A percentile compares a stretch with the other conserved stretches of the same genome.
phyloP scores from a whole-genome alignment of 1,140 invertebrate species.

The Euura saliciscinereae region DNA sequence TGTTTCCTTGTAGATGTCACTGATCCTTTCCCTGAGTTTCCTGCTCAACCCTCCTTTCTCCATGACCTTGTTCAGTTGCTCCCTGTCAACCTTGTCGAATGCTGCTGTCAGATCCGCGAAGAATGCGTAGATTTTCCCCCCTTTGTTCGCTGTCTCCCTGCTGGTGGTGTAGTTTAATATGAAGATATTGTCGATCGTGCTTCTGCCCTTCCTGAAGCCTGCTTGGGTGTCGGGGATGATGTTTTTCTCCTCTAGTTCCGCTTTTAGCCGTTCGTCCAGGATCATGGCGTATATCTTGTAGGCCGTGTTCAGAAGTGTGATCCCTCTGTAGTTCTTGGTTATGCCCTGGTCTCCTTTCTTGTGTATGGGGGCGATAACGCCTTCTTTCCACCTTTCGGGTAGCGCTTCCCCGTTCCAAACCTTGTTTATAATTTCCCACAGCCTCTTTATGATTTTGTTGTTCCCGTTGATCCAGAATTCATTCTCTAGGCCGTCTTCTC shows the following conservation, averaged over 20 bases:
- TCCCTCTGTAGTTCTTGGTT: conserved; percentile 30
- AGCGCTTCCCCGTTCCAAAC: conserved; percentile 24
- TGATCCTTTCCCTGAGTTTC: no score
- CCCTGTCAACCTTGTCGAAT: no score
- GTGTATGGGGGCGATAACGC: no score
- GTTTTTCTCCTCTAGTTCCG: not conserved
- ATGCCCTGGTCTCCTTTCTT: no score
- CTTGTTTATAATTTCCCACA: not conserved
- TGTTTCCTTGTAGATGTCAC: no score
- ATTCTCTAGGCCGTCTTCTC: conserved; percentile 12
- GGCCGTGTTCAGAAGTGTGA: conserved; percentile 25
- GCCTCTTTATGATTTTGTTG: not conserved
- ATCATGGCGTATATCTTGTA: conserved; percentile 3
- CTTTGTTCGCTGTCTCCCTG: not conserved
- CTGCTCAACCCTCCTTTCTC: no score
- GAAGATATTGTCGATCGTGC: conserved; percentile 20
- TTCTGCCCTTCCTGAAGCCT: conserved; percentile 14
- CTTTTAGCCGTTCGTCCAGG: not conserved
- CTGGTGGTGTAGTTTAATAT: conserved; percentile 16
- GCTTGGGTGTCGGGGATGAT: not conserved
- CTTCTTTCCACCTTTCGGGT: conserved; percentile 26
- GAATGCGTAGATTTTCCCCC: no score
- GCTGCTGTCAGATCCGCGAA: no score
- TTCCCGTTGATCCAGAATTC: conserved; percentile 12
- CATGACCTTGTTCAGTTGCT: no score